These are phyloP conservation scores for Rhopalosiphum maidis DNA, from an alignment of 1,140 invertebrate genomes.

Conservation along the genomic window DNA sequence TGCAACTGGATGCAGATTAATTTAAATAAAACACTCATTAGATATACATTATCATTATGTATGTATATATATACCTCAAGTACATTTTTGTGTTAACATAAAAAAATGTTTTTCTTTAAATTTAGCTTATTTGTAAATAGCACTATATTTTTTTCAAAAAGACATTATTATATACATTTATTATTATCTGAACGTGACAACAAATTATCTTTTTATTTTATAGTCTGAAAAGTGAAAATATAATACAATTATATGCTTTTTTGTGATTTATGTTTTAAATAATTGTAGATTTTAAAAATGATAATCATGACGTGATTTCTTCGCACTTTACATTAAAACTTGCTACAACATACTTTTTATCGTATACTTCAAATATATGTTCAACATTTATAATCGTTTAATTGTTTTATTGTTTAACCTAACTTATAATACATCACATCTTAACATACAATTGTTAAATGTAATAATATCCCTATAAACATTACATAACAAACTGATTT, in stretches of 20 bases:
- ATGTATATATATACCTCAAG: background rate
- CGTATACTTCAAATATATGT: background rate
- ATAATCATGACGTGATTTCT: background rate
- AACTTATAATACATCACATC: too few species aligned
- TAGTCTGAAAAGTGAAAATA: background rate
- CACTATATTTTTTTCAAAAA: conserved; percentile 4
- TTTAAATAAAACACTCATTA: conserved; percentile 7
- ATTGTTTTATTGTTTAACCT: too few species aligned
- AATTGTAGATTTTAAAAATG: background rate
- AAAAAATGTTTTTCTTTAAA: background rate
- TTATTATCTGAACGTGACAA: background rate
- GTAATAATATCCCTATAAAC: background rate
- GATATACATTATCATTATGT: too few species aligned
- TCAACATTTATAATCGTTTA: background rate
- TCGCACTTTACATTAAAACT: too few species aligned
- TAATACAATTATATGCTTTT: background rate
- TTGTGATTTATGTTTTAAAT: background rate
- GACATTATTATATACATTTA: background rate
- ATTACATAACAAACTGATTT: background rate
- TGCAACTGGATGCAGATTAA: background rate
- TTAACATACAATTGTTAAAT: background rate
- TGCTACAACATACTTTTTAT: background rate
- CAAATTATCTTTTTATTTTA: background rate
- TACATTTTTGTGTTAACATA: background rate
- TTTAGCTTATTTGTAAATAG: background rate